Base-by-base conservation (phyloP, 2,888 invertebrate species). In the Synanthedon formicaeformis region DNA sequence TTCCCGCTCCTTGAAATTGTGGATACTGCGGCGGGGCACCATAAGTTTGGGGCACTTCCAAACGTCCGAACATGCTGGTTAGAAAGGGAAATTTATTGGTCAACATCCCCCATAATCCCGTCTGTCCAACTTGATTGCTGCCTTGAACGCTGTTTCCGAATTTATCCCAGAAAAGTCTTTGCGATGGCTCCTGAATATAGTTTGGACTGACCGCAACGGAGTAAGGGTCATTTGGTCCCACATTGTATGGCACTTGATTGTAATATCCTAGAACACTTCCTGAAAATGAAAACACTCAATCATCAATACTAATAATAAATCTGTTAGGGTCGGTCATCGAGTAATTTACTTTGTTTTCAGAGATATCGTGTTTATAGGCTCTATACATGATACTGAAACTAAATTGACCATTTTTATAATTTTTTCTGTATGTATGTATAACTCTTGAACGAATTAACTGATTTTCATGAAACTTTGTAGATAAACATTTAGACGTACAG, bases 81-180 rank as follows among this genome's bases (percentile, higher is more conserved):
- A 87, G 60, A 58, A 86, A 72, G 0, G 87, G 87, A 60, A 85
- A 87, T 57, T 87, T 87, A 60, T 86, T 85, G 13, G 85, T 84
- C 53, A 87, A 61, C 48, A 73, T 72, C 10, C 79, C 73, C 87
- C 87, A 87, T 52, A 74, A 57, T 50, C 85, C 86, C 4, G 79
- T 78, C 23, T 85, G 85, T 34, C 87, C 87, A 23, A 87, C 87
- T 68, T 83, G 82, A 59, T 86, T 87, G 56, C 71, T 72, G 40
- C 87, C 87, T 53, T 78, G 75, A n/a, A 13, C 40, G 18, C 60
- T 61, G 56, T 63, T 74, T 40, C 83, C 69, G 79, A 82, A 53
- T 40, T 52, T 56, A 40, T 57, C 55, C 61, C 61, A 87, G 61
- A 87, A 86, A 6, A 87, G 64, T 3, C 81, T 66, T 53, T 87